Percentiles rank a stretch among this genome's conserved stretches.
These are phyloP conservation scores for Actinostola sp. DNA, from an alignment of 92 coral and sea anemone species.

Conservation along the genomic window DNA sequence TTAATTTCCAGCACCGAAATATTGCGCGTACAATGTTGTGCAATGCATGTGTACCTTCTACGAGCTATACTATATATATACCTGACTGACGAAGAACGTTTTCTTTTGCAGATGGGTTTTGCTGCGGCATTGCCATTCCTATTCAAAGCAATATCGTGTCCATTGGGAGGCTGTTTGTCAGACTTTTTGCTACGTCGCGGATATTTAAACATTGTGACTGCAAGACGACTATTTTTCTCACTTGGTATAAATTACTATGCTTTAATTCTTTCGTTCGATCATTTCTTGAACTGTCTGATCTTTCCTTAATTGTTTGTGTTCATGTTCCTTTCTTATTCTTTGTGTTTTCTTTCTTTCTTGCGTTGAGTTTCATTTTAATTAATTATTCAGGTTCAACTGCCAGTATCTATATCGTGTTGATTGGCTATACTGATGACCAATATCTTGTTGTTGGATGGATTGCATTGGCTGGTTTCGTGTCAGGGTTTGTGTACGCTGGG, in stretches of 20 bases:
- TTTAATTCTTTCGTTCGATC: background rate
- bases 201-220: constrained; percentile 43
- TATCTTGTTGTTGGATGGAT: constrained; percentile 56
- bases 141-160: constrained; percentile 70
- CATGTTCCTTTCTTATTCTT: too few species aligned
- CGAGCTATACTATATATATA: background rate
- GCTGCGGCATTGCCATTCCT: constrained; percentile 87
- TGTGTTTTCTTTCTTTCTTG: too few species aligned
- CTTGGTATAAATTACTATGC: constrained; percentile 38
- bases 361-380: background rate
- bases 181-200: constrained; percentile 61
- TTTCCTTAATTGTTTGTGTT: too few species aligned
- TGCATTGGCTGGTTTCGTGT: constrained; percentile 65
- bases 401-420: constrained; percentile 64
- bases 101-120: constrained; percentile 72
- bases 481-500: constrained; percentile 82
- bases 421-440: constrained; percentile 64
- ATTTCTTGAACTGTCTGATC: background rate
- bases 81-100: too few species aligned
- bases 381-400: constrained; percentile 68
- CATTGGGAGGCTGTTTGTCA: constrained; percentile 67
- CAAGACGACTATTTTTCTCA: constrained; percentile 61
- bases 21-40: too few species aligned
- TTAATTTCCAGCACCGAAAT: too few species aligned
- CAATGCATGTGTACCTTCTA: too few species aligned